Conservation (phyloP, 2,888 invertebrate species). For the Himalopsyche anomala region DNA sequence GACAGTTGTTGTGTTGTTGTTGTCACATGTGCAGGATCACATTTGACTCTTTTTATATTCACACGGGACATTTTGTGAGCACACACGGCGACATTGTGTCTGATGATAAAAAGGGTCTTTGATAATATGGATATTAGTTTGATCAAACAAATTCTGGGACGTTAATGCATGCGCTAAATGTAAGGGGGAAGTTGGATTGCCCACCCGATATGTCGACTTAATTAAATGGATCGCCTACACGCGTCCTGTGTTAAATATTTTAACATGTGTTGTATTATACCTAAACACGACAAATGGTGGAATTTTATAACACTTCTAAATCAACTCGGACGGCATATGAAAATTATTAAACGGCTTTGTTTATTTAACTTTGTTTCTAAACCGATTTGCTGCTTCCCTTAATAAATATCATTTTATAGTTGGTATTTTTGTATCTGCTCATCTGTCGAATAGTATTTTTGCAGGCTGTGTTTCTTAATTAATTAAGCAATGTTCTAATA, state of each 20-base stretch:
- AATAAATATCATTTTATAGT: too few relatives aligned
- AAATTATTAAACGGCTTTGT: too few relatives aligned
- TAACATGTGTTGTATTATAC: background rate
- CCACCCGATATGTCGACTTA: conserved; percentile 16
- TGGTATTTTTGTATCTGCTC: too few relatives aligned
- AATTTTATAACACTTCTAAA: background rate
- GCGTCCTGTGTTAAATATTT: background rate
- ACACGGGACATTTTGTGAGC: conserved; percentile 44
- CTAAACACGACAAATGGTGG: conserved; percentile 16
- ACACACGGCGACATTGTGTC: conserved; percentile 44
- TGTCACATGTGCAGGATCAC: conserved; percentile 50
- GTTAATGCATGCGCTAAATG: conserved; percentile 52
- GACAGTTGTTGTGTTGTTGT: conserved; percentile 48
- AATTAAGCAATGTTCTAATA: conserved; percentile 6
- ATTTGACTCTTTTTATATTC: conserved; percentile 50
- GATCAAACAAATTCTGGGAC: conserved; percentile 60
- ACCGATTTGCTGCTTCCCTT: too few relatives aligned
- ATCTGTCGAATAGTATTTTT: too few relatives aligned
- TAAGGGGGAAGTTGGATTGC: background rate
- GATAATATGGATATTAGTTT: conserved; percentile 59
- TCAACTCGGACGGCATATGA: background rate
- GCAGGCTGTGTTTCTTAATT: too few relatives aligned
- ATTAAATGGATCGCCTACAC: conserved; percentile 19
- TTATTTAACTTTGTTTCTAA: too few relatives aligned
- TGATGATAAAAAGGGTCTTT: conserved; percentile 43